phyloP scores from a whole-genome alignment of 2,888 invertebrate genomes.

The Enoplolaimus lenunculus region DNA sequence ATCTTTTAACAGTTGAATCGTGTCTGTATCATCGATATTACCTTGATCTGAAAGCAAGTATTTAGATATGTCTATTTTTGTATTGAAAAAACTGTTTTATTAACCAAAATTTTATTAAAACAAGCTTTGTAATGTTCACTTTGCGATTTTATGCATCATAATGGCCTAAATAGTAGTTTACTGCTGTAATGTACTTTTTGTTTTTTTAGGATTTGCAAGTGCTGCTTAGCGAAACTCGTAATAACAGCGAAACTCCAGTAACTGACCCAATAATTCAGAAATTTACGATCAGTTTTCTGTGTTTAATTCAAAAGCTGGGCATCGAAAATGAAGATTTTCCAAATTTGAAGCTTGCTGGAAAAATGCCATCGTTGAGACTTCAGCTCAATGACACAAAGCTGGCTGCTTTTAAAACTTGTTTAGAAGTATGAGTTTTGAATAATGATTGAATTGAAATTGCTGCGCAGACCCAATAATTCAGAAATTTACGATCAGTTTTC shows the following conservation, averaged over 20 bases:
- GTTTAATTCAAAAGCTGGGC: slow-evolving; percentile 8
- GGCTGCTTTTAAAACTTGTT: slow-evolving; percentile 19
- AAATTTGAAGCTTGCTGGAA: slow-evolving; percentile 63
- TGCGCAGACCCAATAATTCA: slow-evolving; percentile 15
- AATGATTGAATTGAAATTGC: too few species aligned
- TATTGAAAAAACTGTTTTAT: too few species aligned
- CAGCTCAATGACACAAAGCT: slow-evolving; percentile 85
- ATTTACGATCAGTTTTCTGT: slow-evolving; percentile 12
- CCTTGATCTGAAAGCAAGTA: not conserved
- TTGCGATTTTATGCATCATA: too few species aligned
- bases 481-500: slow-evolving; percentile 12
- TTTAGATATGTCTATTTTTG: too few species aligned
- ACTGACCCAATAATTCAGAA: slow-evolving; percentile 17
- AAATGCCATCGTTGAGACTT: slow-evolving; percentile 67
- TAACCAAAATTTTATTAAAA: too few species aligned
- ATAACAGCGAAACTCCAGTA: not conserved
- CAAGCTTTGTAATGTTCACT: too few species aligned
- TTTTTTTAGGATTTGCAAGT: slow-evolving; percentile 13
- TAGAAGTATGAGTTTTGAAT: too few species aligned
- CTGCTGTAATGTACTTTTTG: too few species aligned
- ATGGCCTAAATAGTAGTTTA: too few species aligned
- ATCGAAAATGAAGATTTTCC: slow-evolving; percentile 41
- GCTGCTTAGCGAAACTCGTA: not conserved
- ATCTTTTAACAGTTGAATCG: not conserved
- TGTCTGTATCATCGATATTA: slow-evolving; percentile 13